Base-by-base conservation (phyloP, 2,888 invertebrate genomes). In the Epistrophe grossulariae region DNA sequence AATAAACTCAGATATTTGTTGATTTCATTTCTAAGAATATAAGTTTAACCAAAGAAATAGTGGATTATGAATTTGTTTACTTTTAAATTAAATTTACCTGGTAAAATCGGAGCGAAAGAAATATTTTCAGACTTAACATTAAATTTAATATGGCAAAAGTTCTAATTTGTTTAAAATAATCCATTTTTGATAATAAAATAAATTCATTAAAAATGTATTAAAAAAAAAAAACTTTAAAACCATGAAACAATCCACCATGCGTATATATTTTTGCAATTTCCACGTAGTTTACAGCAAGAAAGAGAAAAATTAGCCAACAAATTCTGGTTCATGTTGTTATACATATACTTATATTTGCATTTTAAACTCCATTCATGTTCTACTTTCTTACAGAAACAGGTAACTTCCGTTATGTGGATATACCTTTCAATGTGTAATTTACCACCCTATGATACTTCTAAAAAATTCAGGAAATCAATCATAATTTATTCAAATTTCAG, bases 401-500 rank as follows among this genome's bases (percentile, higher is more conserved):
- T 66, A 48, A 17, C 17, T 48, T 66, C 48, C 48, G 31, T 19
- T 35, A 13, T 17, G 31, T 13, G 31, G 28, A 11, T 48, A 31
- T 66, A 66, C 31, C 9, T 17, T 59, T 38, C 11, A 17, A 0
- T 57, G n/a, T 2, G 13, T 31, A 55, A 31, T 15, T n/a, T 55
- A 17, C 28, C 45, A 48, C 31, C 66, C 13, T 15, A 43, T 15
- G 6, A 5, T 11, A 7, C 8, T 50, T 48, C 48, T 31, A 8
- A 19, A 7, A 60, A 38, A 38, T 0, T 19, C 8, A 43, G 55
- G 17, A 31, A 57, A 66, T 19, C 28, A 57, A 31, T 57, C 19
- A 66, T 76, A 45, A 66, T 68, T 66, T 77, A 68, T 77, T 68
- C 55, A 77, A 68, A 77, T 35, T 35, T 24, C 4, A 15, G 17